Percentiles rank a stretch among this genome's conserved stretches.
These are phyloP conservation scores for Uria aalge DNA, from an alignment of 2,113 vertebrate genomes.

Conservation along the genomic window DNA sequence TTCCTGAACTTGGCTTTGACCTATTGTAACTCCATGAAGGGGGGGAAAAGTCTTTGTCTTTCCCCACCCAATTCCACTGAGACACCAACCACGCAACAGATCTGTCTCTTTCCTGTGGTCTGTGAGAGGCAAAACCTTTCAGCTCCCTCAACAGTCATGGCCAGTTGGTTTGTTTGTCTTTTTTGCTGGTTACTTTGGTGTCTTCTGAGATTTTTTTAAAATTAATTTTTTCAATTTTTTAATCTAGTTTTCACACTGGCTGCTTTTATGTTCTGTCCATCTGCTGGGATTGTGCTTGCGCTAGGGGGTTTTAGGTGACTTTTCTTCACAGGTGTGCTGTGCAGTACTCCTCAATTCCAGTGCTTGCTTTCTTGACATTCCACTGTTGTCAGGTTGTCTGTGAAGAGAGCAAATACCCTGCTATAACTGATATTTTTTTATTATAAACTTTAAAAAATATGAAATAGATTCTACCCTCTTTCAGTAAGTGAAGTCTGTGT, in stretches of 20 bases:
- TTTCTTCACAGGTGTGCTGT: neutral
- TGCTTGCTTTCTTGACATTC: neutral
- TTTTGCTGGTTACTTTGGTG: neutral
- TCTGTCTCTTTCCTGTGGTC: neutral
- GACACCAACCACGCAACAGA: neutral
- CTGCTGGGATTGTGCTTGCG: neutral
- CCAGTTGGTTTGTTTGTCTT: neutral
- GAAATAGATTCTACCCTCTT: neutral
- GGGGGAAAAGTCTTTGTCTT: neutral
- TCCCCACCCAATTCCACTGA: fast-evolving
- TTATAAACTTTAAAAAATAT: neutral
- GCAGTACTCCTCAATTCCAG: neutral
- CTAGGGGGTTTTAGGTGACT: neutral
- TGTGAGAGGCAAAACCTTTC: neutral
- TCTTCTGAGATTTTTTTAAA: neutral
- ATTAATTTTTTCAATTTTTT: neutral
- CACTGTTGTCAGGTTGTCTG: neutral
- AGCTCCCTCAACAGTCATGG: fast-evolving
- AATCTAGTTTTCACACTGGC: neutral
- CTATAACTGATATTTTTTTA: neutral
- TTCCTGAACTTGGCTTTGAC: neutral
- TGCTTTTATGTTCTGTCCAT: neutral
- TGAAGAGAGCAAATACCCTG: neutral
- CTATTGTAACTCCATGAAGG: neutral
- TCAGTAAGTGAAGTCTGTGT: neutral